Evolutionary conservation across 2,113 vertebrate species (phyloP).

Genomic region (Machaerirhynchus nigripectus): DNA sequence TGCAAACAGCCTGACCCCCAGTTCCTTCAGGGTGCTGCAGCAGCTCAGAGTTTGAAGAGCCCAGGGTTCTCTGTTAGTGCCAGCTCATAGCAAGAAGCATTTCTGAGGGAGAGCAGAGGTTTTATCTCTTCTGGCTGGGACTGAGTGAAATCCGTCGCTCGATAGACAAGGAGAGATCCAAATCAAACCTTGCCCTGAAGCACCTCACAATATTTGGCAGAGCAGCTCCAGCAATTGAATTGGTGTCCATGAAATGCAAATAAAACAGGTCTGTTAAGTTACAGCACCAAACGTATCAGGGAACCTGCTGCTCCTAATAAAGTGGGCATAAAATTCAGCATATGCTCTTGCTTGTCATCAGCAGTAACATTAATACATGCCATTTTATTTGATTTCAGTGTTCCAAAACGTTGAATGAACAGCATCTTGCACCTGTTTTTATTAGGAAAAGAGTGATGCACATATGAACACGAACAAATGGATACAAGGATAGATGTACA

Average conservation of each 20-base stretch:
- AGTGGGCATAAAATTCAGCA: neutral
- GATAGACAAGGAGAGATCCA: neutral
- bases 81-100: neutral
- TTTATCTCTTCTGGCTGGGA: neutral
- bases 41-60: neutral
- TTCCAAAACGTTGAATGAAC: neutral
- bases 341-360: neutral
- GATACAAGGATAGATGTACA: neutral
- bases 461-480: neutral
- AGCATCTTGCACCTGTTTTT: neutral
- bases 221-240: neutral
- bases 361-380: neutral
- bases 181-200: neutral
- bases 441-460: neutral
- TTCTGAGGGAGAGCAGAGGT: neutral
- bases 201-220: neutral
- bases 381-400: neutral
- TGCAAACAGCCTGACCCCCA: neutral
- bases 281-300: neutral
- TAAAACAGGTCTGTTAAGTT: neutral
- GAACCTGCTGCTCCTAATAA: neutral
- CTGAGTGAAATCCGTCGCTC: neutral
- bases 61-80: neutral
- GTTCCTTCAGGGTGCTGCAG: neutral
- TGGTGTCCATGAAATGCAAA: neutral